Evolutionary conservation across 2,888 invertebrate genomes (phyloP).

Genomic region (Quadroppia sp.): DNA sequence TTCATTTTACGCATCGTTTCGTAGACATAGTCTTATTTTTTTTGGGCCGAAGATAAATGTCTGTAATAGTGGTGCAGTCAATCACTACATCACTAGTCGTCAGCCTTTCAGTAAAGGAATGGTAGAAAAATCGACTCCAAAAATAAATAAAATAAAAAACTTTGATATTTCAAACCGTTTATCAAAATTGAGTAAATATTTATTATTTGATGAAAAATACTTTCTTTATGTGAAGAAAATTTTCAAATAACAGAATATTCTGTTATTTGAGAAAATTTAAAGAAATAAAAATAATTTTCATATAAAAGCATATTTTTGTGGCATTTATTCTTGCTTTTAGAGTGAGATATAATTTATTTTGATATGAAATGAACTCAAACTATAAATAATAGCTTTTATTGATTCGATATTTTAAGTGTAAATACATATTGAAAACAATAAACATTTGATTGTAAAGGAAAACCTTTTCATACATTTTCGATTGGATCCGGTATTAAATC

Average conservation of each 20-base stretch:
- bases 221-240: neutral
- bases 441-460: conserved; percentile 15
- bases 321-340: neutral
- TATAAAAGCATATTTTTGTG: too few relatives aligned
- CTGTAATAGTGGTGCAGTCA: conserved; percentile 23
- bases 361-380: neutral
- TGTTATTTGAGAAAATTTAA: too few relatives aligned
- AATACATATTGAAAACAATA: conserved; percentile 23
- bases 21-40: neutral
- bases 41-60: conserved; percentile 34
- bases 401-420: neutral
- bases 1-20: conserved; percentile 36
- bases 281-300: too few relatives aligned
- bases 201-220: neutral
- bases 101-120: neutral
- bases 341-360: neutral
- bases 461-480: neutral
- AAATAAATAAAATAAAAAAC: neutral
- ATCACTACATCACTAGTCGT: conserved; percentile 20
- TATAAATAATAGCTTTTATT: neutral
- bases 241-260: neutral
- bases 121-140: neutral
- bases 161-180: neutral
- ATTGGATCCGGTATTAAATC: neutral
- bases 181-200: neutral